Evolutionary conservation across 2,888 invertebrate species (phyloP), one percentile per base, ranked within the genome.

Genomic region (Drosophila monieri): DNA sequence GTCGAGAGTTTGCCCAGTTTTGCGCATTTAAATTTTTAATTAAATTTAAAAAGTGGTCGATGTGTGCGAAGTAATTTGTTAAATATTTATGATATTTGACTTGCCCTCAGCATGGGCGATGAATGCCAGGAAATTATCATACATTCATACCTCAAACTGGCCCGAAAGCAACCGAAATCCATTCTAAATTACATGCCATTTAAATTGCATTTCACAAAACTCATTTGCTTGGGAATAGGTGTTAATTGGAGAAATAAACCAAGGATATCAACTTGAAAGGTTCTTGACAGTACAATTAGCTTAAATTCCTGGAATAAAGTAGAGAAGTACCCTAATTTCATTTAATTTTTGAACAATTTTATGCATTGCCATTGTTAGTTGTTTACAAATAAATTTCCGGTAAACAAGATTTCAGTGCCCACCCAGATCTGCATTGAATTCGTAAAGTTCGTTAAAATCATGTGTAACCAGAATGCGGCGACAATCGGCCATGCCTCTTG

Each of bases 1-100:
- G 39, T 35, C n/a, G 30, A 61, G 59, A 51, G 56, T 27, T 67
- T 61, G 53, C 57, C 39, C 47, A 65, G 57, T 54, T 75, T 75
- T 83, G 74, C 54, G 56, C 70, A 85, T 83, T 83, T 83, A 67
- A 64, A 77, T 80, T 85, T 87, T 83, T 84, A 86, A 88, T 83
- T 85, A 80, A 88, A 76, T 80, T 74, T 71, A 71, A 88, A 86
- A 75, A 80, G 60, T 48, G 27, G 6, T 14, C 27, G 3, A n/a
- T 39, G 65, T 39, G 46, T 55, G 56, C 32, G 35, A n/a, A 53
- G 46, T 65, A 39, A 65, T 61, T 71, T 67, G 51, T 43, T 65
- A 60, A 56, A 65, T 70, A 76, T 74, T 69, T 60, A 79, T 67
- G 35, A 62, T 69, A 52, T 62, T 64, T 54, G 53, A 21, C 41